phyloP scores from a whole-genome alignment of 1,140 invertebrate genomes.

The Harpegnathos saltator region DNA sequence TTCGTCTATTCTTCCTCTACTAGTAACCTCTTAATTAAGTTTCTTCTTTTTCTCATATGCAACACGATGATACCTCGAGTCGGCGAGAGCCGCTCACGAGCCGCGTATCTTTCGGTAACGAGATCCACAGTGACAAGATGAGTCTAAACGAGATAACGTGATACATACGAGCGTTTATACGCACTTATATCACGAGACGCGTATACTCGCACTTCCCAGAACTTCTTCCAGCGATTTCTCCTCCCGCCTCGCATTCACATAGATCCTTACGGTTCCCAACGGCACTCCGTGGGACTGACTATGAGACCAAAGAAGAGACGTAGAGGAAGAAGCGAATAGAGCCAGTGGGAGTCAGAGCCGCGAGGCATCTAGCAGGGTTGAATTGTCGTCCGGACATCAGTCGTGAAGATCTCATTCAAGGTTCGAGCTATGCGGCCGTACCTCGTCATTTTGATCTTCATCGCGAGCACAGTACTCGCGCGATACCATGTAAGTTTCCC shows the following conservation, averaged over 20 bases:
- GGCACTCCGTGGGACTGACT: slow-evolving; percentile 39
- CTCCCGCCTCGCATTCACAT: slow-evolving; percentile 27
- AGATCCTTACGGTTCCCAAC: slow-evolving; percentile 44
- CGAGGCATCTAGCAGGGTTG: slow-evolving; percentile 39
- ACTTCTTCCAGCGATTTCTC: slow-evolving; percentile 59
- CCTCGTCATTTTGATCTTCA: slow-evolving; percentile 63
- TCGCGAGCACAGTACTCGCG: slow-evolving; percentile 62
- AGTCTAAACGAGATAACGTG: slow-evolving; percentile 63
- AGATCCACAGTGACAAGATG: slow-evolving; percentile 56
- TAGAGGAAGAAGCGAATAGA: slow-evolving; percentile 55
- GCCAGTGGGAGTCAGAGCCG: slow-evolving; percentile 59
- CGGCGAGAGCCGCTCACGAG: background rate
- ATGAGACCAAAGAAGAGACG: slow-evolving; percentile 46
- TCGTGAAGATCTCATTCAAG: slow-evolving; percentile 50
- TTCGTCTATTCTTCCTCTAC: no score
- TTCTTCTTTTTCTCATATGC: background rate
- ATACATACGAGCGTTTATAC: slow-evolving; percentile 53
- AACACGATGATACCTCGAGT: background rate
- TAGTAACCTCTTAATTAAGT: background rate
- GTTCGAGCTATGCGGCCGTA: slow-evolving; percentile 63
- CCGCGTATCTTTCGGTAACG: slow-evolving; percentile 62
- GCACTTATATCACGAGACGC: slow-evolving; percentile 61
- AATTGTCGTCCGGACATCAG: slow-evolving; percentile 57
- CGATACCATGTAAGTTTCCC: slow-evolving; percentile 73
- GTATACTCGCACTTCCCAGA: slow-evolving; percentile 62